Conservation (phyloP, 2,797 vertebrate genomes). For the Myripristis murdjan region DNA sequence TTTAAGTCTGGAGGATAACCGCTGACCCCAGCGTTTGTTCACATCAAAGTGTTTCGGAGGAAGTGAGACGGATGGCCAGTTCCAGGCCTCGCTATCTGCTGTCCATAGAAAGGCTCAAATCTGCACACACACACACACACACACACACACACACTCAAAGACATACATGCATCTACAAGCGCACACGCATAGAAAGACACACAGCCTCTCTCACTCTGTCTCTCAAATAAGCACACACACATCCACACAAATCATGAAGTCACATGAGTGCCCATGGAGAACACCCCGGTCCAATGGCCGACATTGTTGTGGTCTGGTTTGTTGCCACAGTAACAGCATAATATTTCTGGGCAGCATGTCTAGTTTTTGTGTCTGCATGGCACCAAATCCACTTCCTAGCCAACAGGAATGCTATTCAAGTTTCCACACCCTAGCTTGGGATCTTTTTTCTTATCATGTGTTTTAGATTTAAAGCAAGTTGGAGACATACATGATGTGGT, state of each 20-base stretch:
- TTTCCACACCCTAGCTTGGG: conserved; percentile 19
- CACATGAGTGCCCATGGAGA: conserved; percentile 38
- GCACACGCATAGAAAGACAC: background rate
- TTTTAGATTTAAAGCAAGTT: conserved; percentile 65
- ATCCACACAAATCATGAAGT: conserved; percentile 36
- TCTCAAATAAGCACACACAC: conserved; percentile 11
- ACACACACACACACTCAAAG: conserved; percentile 9
- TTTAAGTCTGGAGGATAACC: background rate
- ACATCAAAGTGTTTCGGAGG: conserved; percentile 30
- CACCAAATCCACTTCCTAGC: conserved; percentile 52
- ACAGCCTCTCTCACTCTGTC: background rate
- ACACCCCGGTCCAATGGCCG: conserved; percentile 32
- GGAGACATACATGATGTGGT: conserved; percentile 48
- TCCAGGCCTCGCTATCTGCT: background rate
- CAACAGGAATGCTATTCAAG: conserved; percentile 55
- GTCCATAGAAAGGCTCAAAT: conserved; percentile 5
- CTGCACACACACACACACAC: conserved; percentile 27
- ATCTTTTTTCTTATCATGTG: conserved; percentile 63
- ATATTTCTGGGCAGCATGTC: conserved; percentile 67
- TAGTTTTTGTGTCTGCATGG: conserved; percentile 66
- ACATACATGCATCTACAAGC: background rate
- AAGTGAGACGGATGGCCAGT: conserved; percentile 15
- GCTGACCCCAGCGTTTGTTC: background rate
- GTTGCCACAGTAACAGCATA: conserved; percentile 59
- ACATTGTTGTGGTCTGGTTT: conserved; percentile 66